Evolutionary conservation across 1,140 invertebrate genomes (phyloP).

Genomic region (Latrodectus geometricus): DNA sequence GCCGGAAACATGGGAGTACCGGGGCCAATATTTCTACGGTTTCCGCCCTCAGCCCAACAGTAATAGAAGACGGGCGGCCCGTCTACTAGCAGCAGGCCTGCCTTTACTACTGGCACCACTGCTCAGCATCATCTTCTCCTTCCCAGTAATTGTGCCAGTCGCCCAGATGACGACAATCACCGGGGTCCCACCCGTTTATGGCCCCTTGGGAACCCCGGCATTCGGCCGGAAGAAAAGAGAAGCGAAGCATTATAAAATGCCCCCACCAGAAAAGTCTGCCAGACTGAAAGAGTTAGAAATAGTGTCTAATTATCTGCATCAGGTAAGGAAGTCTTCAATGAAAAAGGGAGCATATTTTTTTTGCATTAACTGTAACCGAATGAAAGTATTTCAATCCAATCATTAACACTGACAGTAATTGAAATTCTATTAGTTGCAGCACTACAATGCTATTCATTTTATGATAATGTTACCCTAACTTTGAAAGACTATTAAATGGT

Average conservation of each 20-base stretch:
- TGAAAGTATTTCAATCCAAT: background rate
- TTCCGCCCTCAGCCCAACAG: constrained; percentile 24
- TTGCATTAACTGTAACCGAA: no score
- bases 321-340: constrained; percentile 13
- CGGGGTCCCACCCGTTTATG: background rate
- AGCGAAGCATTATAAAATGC: background rate
- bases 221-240: background rate
- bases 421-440: no score
- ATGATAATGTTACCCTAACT: no score
- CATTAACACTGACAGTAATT: background rate
- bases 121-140: constrained; percentile 48
- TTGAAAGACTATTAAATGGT: no score
- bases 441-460: no score
- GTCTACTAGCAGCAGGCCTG: constrained; percentile 46
- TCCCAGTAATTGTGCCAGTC: constrained; percentile 47
- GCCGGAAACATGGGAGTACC: constrained; percentile 60
- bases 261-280: background rate
- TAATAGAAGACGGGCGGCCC: background rate
- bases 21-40: constrained; percentile 58
- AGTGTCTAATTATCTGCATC: constrained; percentile 40
- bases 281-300: constrained; percentile 37
- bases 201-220: background rate
- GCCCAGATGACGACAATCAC: constrained; percentile 34
- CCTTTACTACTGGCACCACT: constrained; percentile 52
- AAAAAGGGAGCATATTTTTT: background rate